Base-by-base conservation (phyloP, 2,888 invertebrate species). In the Caenorhabditis virilis region DNA sequence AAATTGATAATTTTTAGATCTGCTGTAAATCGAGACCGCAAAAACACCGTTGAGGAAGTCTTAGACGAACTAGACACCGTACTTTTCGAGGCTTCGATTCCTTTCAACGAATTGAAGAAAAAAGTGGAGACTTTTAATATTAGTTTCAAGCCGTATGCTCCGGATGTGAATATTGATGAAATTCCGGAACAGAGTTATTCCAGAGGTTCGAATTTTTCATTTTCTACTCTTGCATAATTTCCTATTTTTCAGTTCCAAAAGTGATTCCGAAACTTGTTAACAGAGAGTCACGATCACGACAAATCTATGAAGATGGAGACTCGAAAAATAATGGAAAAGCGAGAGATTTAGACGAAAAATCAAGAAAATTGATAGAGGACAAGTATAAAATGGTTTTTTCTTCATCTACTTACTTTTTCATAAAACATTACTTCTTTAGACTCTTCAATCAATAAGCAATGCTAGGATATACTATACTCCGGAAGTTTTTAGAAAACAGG, bases 71-170 rank as follows among this genome's bases (percentile, higher is more conserved):
- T 66, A 35, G 66, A 66, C 38, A 56, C 48, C 23, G 66, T 66
- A 15, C 50, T 66, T 16, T 54, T 60, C 18, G 58, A 61, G 26
- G 66, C 60, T 3, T 60, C 60, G 16, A 61, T 66, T 16, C 66
- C 66, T 18, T 66, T 66, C 26, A 53, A 60, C 33, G 66, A 66
- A 22, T 20, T 66, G 16, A 60, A 57, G 30, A 42, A 66, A 48
- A 60, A 61, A 42, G 66, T 66, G 20, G 60, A 66, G 39, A 42
- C 18, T n/a, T 65, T 65, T 43, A 60, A 65, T 39, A 23, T 65
- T 35, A 43, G 55, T 2, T 65, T 65, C 46, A 65, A 65, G 18
- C 65, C 65, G n/a, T 65, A 59, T 39, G 48, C 59, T n/a, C 56
- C 59, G 2, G 59, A 60, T 20, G 26, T 47, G 13, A 27, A 56